Evolutionary conservation across 2,888 invertebrate species (phyloP).

Genomic region (Napeogenes sylphis): DNA sequence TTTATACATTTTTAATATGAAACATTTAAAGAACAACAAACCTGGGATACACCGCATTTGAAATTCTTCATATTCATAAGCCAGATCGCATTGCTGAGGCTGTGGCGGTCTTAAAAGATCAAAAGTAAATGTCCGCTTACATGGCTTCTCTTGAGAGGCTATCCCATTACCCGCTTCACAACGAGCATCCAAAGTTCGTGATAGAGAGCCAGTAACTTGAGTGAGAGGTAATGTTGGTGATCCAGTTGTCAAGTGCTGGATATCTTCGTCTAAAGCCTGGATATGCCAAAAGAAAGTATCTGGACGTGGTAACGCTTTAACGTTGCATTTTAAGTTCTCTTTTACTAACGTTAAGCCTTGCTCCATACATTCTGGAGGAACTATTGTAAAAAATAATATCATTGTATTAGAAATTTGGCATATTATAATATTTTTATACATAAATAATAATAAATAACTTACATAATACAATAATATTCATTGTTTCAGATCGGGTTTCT

Average conservation of each 20-base stretch:
- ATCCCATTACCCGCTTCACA: constrained; percentile 68
- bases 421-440: neutral
- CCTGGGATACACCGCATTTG: constrained; percentile 71
- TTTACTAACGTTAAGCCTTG: constrained; percentile 57
- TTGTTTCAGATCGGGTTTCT: constrained; percentile 55
- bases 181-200: constrained; percentile 51
- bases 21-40: constrained; percentile 29
- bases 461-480: constrained; percentile 62
- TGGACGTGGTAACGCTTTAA: constrained; percentile 56
- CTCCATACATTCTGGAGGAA: constrained; percentile 64
- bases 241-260: constrained; percentile 64
- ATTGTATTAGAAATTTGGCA: neutral
- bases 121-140: constrained; percentile 55
- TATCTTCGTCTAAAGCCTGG: constrained; percentile 55
- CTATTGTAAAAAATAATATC: constrained; percentile 41
- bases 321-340: constrained; percentile 61
- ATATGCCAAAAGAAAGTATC: constrained; percentile 70
- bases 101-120: constrained; percentile 62
- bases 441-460: constrained; percentile 34
- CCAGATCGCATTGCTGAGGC: constrained; percentile 64
- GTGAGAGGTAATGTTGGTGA: constrained; percentile 56
- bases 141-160: constrained; percentile 60
- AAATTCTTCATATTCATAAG: constrained; percentile 64
- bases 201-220: constrained; percentile 62
- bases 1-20: neutral